Evolutionary conservation across 2,113 vertebrate species (phyloP).

Genomic region (Myodes glareolus): DNA sequence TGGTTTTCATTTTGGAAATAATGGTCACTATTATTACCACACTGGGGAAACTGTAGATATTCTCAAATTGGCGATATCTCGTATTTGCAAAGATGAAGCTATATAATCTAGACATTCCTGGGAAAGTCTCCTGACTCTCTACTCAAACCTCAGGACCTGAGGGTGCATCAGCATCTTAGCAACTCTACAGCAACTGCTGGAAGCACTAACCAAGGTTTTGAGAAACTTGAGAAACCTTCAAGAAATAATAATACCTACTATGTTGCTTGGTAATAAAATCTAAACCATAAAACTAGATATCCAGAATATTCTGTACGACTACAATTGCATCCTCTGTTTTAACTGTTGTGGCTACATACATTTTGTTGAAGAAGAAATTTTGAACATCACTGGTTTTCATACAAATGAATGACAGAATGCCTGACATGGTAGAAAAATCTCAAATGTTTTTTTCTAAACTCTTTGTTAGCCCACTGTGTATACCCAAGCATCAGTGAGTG

Average conservation of each 20-base stretch:
- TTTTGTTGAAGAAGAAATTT: not conserved
- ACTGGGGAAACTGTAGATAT: conserved; percentile 54
- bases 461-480: not conserved
- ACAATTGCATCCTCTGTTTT: not conserved
- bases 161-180: conserved; percentile 12
- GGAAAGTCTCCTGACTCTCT: not conserved
- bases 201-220: conserved; percentile 48
- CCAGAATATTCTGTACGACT: not conserved
- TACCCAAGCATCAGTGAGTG: not conserved
- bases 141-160: not conserved
- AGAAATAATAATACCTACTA: not conserved
- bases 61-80: conserved; percentile 75
- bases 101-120: conserved; percentile 50
- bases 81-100: conserved; percentile 65
- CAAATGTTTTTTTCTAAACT: not conserved
- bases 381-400: not conserved
- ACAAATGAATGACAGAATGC: not conserved
- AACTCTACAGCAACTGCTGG: not conserved
- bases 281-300: not conserved
- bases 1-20: conserved; percentile 47
- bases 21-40: conserved; percentile 69
- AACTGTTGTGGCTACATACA: not conserved
- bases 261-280: not conserved
- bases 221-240: not conserved
- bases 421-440: not conserved